Conservation (phyloP, 30 jellyfish, hydroid and myxozoan genomes). For the Hydractinia echinata region DNA sequence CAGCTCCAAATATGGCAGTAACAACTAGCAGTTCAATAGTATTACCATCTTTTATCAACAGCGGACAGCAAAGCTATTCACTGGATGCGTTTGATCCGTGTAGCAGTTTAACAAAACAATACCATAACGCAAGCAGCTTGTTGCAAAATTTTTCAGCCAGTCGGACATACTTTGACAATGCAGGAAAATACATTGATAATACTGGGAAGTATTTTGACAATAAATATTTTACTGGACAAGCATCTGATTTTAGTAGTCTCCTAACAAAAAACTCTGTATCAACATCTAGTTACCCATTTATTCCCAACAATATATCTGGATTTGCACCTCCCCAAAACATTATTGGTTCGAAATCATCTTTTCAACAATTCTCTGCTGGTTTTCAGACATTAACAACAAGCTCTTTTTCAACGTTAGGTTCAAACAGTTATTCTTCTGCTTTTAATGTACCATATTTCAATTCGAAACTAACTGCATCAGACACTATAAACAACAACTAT, state of each 20-base stretch:
- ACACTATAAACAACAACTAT: conserved; percentile 25
- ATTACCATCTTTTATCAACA: conserved; percentile 13
- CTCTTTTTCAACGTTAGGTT: conserved; percentile 18
- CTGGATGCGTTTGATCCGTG: conserved; percentile 23
- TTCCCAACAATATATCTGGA: conserved; percentile 17
- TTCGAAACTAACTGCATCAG: conserved; percentile 12
- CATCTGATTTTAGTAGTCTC: conserved; percentile 1
- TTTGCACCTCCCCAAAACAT: conserved; percentile 19
- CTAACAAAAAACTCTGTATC: background rate
- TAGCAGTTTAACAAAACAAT: conserved; percentile 28
- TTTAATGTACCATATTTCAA: conserved; percentile 32
- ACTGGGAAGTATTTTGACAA: conserved; percentile 11
- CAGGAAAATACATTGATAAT: conserved; percentile 20
- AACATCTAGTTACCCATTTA: conserved; percentile 22
- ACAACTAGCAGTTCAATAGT: conserved; percentile 22
- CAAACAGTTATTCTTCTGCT: conserved; percentile 29
- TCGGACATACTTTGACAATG: conserved; percentile 21
- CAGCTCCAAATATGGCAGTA: conserved; percentile 15
- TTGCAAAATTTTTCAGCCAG: conserved; percentile 25
- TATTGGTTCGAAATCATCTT: conserved; percentile 30
- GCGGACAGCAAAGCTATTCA: conserved; percentile 13
- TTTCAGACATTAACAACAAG: conserved; percentile 24
- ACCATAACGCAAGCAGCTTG: conserved; percentile 37
- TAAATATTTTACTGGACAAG: conserved; percentile 11
- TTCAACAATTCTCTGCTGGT: conserved; percentile 30